Evolutionary conservation across 2,797 vertebrate genomes (phyloP), one percentile per base, ranked within the genome.

Genomic region (Tarsius wallacei): DNA sequence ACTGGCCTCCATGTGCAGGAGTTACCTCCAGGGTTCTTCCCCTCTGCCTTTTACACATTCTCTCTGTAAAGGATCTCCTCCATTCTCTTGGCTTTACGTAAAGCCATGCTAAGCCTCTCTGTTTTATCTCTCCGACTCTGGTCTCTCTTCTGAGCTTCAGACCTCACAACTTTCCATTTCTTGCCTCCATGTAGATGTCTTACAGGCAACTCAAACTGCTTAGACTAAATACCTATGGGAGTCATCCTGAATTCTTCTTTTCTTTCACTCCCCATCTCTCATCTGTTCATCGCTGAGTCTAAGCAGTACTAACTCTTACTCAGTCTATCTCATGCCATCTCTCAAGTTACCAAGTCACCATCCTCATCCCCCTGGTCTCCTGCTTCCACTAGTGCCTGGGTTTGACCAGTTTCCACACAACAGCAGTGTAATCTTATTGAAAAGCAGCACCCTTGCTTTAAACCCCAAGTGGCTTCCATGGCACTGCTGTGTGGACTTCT

Each of bases 401-500:
- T 78, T 74, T 31, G 77, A 33, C 59, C 66, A 19, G 5, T 84
- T 94, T 91, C 26, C 24, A 59, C 19, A 31, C 7, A 42, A 51
- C 51, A 36, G 13, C 12, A 4, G 5, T 71, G 70, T 31, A 57
- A 24, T 33, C 21, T 47, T 33, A 49, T 33, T 11, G 26, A 89
- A 68, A 84, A 4, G 4, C 55, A 86, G 2, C 17, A 47, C 28
- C 53, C 24, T 17, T 49, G 22, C 77, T 49, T 36, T 64, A 33
- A 28, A 16, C n/a, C 36, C 53, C 0, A 1, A 8, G 9, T 33
- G 61, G 33, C 68, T 28, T 51, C 83, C 17, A 1, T 10, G 10
- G 8, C 0, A 0, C 26, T 1, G 2, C 10, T 6, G 2, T 16
- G 7, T 10, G 33, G 3, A 28, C 19, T 33, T 13, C 11, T 57